Percentiles rank a stretch among this genome's conserved stretches.
These are phyloP conservation scores for Betta splendens DNA, from an alignment of 2,797 vertebrate species.

Conservation along the genomic window DNA sequence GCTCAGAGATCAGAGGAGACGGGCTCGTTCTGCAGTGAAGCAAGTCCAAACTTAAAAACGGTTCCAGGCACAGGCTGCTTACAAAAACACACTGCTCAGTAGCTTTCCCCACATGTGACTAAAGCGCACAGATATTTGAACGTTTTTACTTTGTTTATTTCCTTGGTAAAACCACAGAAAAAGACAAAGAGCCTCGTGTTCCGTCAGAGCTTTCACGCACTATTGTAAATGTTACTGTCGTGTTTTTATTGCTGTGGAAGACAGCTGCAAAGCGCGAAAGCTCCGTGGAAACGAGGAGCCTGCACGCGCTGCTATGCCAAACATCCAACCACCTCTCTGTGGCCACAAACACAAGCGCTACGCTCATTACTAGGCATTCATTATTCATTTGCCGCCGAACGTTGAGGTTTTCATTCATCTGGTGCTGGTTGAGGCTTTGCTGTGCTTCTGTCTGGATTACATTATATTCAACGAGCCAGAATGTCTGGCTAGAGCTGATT, in stretches of 20 bases:
- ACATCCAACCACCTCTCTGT: slow-evolving; percentile 43
- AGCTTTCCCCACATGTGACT: slow-evolving; percentile 7
- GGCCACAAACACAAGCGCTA: slow-evolving; percentile 25
- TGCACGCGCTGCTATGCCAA: slow-evolving; percentile 62
- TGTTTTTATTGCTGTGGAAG: slow-evolving; percentile 49
- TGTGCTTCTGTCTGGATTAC: background rate
- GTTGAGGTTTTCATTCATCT: background rate
- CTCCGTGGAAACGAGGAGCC: slow-evolving; percentile 59
- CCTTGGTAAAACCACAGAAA: slow-evolving; percentile 27
- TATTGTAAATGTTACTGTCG: slow-evolving; percentile 15
- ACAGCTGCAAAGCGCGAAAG: slow-evolving; percentile 64
- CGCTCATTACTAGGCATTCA: background rate
- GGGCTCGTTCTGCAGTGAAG: slow-evolving; percentile 26
- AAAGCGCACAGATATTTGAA: slow-evolving; percentile 30
- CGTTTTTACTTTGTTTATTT: slow-evolving; percentile 16
- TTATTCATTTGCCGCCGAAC: background rate
- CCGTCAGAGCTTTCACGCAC: slow-evolving; percentile 1
- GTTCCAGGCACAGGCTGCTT: slow-evolving; percentile 1
- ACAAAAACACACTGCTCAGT: background rate
- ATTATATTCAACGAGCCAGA: too few relatives aligned
- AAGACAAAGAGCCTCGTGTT: slow-evolving; percentile 14
- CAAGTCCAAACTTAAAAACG: slow-evolving; percentile 24
- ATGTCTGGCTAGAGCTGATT: too few relatives aligned
- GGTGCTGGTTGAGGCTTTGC: background rate
- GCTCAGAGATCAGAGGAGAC: slow-evolving; percentile 37